Evolutionary conservation across 30 jellyfish, hydroid and myxozoan genomes (phyloP).

Genomic region (Aurelia aurita complex sp. Pacific): DNA sequence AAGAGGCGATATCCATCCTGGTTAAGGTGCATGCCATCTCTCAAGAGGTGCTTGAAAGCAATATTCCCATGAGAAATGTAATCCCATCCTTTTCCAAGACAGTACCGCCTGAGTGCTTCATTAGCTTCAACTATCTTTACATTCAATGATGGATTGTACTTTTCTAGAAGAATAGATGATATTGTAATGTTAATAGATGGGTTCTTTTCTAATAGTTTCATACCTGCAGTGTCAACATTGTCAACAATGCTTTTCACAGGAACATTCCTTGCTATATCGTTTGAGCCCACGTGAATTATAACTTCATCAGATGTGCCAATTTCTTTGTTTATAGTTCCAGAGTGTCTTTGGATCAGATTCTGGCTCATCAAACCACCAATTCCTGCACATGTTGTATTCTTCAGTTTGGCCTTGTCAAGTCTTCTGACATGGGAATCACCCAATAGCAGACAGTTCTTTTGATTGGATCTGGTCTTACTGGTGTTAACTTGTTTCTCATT

Average conservation of each 20-base stretch:
- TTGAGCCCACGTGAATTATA: background rate
- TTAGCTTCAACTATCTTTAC: background rate
- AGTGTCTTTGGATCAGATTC: background rate
- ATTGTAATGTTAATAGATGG: background rate
- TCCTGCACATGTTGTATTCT: background rate
- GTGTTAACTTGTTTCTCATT: too few relatives aligned
- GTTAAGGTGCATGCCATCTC: slow-evolving; percentile 3
- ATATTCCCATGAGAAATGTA: background rate
- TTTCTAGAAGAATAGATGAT: background rate
- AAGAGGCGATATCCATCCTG: background rate
- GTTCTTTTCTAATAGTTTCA: background rate
- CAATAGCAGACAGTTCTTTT: too few relatives aligned
- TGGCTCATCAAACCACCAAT: background rate
- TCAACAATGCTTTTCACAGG: background rate
- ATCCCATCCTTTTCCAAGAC: background rate
- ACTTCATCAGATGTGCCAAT: background rate
- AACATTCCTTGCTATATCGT: background rate
- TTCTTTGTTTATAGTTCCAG: background rate
- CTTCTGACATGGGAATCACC: background rate
- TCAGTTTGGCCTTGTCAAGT: background rate
- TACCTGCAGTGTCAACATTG: background rate
- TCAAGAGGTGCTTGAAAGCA: background rate
- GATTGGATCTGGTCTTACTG: too few relatives aligned
- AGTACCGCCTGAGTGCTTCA: background rate
- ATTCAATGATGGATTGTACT: background rate